Evolutionary conservation across 2,888 invertebrate species (phyloP).

Genomic region (Melangyna quadrimaculata): DNA sequence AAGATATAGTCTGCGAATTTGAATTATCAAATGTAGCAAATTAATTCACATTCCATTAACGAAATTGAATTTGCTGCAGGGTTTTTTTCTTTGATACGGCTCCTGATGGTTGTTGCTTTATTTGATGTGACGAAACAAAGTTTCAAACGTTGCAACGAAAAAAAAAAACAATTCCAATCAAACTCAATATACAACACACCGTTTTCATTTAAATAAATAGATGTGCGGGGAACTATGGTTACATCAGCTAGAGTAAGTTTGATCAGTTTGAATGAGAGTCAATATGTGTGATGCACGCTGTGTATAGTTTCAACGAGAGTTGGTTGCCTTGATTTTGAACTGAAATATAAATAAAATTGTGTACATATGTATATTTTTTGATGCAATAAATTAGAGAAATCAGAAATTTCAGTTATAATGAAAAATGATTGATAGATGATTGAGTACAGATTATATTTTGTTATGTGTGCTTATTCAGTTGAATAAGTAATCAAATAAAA

Average conservation of each 20-base stretch:
- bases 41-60: slow-evolving; percentile 71
- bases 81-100: slow-evolving; percentile 42
- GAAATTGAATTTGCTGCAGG: slow-evolving; percentile 61
- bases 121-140: slow-evolving; percentile 51
- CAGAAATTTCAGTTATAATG: neutral
- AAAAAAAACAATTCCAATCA: slow-evolving; percentile 7
- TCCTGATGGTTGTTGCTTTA: neutral
- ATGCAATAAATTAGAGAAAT: slow-evolving; percentile 8
- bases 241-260: neutral
- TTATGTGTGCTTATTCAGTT: neutral
- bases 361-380: slow-evolving; percentile 11
- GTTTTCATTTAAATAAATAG: neutral
- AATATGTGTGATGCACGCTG: too few species aligned
- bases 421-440: slow-evolving; percentile 9
- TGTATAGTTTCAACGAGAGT: neutral
- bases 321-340: neutral
- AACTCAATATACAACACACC: neutral
- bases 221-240: neutral
- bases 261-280: neutral
- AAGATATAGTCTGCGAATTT: slow-evolving; percentile 45
- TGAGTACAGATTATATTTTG: neutral
- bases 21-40: slow-evolving; percentile 68
- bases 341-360: neutral
- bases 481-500: slow-evolving; percentile 5
- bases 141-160: neutral